Evolutionary conservation across 2,113 vertebrate species (phyloP).

Genomic region (Arizona elegans): DNA sequence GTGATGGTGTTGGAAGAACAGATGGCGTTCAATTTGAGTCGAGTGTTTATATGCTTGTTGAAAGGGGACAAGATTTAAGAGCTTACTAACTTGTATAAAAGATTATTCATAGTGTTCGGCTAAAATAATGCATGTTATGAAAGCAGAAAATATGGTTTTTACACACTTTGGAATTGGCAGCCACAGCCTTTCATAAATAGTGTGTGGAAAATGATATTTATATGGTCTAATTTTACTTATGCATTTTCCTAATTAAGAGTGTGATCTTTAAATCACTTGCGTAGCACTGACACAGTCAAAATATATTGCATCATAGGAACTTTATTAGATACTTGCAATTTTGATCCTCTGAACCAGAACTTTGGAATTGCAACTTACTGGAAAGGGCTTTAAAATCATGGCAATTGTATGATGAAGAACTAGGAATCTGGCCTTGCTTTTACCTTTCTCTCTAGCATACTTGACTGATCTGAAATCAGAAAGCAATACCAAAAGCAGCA

Average conservation of each 20-base stretch:
- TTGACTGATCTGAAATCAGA: background rate
- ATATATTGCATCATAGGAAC: background rate
- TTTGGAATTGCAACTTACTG: background rate
- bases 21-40: constrained; percentile 10
- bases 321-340: background rate
- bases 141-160: constrained; percentile 11
- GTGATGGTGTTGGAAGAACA: background rate
- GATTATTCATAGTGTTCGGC: background rate
- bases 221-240: background rate
- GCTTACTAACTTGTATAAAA: background rate
- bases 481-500: background rate
- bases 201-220: background rate
- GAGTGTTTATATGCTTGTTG: background rate
- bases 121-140: background rate
- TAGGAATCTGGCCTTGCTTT: background rate
- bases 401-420: background rate
- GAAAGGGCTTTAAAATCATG: background rate
- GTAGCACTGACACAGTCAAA: background rate
- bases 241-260: background rate
- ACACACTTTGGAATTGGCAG: background rate
- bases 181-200: background rate
- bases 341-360: background rate
- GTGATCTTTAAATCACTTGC: background rate
- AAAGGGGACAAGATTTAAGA: background rate
- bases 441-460: background rate